Percentiles rank a stretch among this genome's conserved stretches.
phyloP scores from a whole-genome alignment of 2,888 invertebrate species.

The Eupeodes latifasciatus region DNA sequence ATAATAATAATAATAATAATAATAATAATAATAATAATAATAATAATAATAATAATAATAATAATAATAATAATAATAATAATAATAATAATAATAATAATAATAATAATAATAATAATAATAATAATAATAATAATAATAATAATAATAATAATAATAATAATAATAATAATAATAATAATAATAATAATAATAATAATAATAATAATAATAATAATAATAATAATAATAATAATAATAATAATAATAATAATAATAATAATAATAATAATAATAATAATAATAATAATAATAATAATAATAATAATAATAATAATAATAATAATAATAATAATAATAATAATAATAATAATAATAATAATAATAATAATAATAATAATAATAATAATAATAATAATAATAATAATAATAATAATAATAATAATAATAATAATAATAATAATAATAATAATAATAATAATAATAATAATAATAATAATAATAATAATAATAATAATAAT shows the following conservation, averaged over 20 bases:
- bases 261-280: conserved; percentile 1
- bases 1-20: conserved; percentile 31
- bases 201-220: conserved; percentile 25
- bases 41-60: conserved; percentile 10
- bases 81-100: conserved; percentile 5
- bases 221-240: conserved; percentile 32
- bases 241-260: conserved; percentile 33
- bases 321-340: conserved; percentile 33
- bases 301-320: conserved; percentile 13
- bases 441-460: conserved; percentile 33
- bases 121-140: conserved; percentile 34
- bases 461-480: conserved; percentile 33
- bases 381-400: conserved; percentile 22
- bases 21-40: conserved; percentile 33
- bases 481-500: neutral
- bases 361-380: conserved; percentile 18
- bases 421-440: conserved; percentile 26
- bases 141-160: conserved; percentile 18
- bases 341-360: conserved; percentile 32
- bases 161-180: conserved; percentile 22
- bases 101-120: conserved; percentile 30
- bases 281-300: no score
- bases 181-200: conserved; percentile 25
- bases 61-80: no score
- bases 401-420: conserved; percentile 25